These are phyloP conservation scores for Macrostomum lignano DNA, from an alignment of 1,140 invertebrate species.

Conservation along the genomic window DNA sequence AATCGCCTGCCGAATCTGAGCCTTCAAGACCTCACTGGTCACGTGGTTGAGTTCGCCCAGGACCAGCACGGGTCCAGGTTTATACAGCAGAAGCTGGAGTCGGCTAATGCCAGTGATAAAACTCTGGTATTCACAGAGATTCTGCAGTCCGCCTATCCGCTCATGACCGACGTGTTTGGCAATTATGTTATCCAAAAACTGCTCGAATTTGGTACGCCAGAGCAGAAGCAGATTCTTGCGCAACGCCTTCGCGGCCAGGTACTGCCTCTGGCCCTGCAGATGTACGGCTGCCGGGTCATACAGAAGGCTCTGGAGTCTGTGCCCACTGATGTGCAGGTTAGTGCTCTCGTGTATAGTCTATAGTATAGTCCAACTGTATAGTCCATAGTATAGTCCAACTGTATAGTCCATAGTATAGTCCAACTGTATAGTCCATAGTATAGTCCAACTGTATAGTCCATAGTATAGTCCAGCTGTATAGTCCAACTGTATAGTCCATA, in stretches of 20 bases:
- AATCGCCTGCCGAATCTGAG: too few relatives aligned
- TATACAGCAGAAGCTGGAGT: constrained; percentile 93
- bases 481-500: too few relatives aligned
- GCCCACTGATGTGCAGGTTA: constrained; percentile 75
- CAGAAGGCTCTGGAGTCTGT: constrained; percentile 97
- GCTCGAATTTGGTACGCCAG: constrained; percentile 87
- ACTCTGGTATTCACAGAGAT: constrained; percentile 88
- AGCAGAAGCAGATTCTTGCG: constrained; percentile 79
- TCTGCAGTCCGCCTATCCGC: constrained; percentile 28
- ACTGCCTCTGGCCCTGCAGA: constrained; percentile 72
- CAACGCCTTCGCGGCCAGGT: constrained; percentile 80
- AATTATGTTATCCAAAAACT: constrained; percentile 99
- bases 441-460: too few relatives aligned
- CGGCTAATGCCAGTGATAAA: constrained; percentile 72
- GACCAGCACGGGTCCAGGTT: constrained; percentile 97
- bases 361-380: too few relatives aligned
- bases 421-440: too few relatives aligned
- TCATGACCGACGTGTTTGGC: constrained; percentile 98
- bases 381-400: too few relatives aligned
- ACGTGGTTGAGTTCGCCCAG: too few relatives aligned
- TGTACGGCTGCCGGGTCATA: constrained; percentile 97
- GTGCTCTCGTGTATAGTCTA: too few relatives aligned
- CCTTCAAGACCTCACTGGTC: too few relatives aligned
- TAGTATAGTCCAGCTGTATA: too few relatives aligned
- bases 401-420: too few relatives aligned